These are phyloP conservation scores for Rhynchotus rufescens DNA, from an alignment of 2,797 vertebrate species.

Conservation along the genomic window DNA sequence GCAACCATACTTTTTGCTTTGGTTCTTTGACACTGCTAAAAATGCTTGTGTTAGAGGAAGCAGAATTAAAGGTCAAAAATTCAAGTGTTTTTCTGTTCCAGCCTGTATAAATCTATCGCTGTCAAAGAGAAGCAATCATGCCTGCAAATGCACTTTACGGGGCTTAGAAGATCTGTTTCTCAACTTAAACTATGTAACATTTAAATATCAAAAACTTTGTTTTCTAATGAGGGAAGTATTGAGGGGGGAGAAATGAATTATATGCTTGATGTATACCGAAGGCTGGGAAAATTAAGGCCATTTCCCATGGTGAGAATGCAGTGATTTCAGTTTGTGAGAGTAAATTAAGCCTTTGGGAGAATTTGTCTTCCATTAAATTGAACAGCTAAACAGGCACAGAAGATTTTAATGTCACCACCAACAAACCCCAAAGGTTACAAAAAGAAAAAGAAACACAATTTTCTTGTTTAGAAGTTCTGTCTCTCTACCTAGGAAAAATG, in stretches of 20 bases:
- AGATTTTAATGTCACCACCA: constrained; percentile 79
- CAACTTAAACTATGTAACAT: constrained; percentile 75
- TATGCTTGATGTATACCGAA: constrained; percentile 81
- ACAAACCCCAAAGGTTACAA: constrained; percentile 78
- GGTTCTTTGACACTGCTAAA: constrained; percentile 27
- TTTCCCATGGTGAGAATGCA: constrained; percentile 80
- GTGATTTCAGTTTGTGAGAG: constrained; percentile 81
- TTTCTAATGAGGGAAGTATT: constrained; percentile 77
- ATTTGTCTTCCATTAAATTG: constrained; percentile 84
- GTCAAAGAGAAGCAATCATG: constrained; percentile 58
- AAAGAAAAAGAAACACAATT: constrained; percentile 61
- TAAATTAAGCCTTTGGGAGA: constrained; percentile 83
- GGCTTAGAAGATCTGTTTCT: constrained; percentile 45
- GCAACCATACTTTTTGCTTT: background rate
- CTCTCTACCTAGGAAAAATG: constrained; percentile 62
- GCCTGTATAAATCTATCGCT: constrained; percentile 43
- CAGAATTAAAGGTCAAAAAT: constrained; percentile 74
- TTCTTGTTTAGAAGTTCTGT: constrained; percentile 47
- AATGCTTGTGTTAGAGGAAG: constrained; percentile 36
- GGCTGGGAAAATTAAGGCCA: constrained; percentile 81
- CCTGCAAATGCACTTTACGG: constrained; percentile 61
- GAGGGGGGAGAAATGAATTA: constrained; percentile 81
- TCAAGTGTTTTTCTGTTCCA: constrained; percentile 55
- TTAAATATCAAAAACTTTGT: constrained; percentile 82
- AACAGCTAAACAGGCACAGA: constrained; percentile 82